Conservation (phyloP, 2,888 invertebrate genomes). For the Catonia carolina region DNA sequence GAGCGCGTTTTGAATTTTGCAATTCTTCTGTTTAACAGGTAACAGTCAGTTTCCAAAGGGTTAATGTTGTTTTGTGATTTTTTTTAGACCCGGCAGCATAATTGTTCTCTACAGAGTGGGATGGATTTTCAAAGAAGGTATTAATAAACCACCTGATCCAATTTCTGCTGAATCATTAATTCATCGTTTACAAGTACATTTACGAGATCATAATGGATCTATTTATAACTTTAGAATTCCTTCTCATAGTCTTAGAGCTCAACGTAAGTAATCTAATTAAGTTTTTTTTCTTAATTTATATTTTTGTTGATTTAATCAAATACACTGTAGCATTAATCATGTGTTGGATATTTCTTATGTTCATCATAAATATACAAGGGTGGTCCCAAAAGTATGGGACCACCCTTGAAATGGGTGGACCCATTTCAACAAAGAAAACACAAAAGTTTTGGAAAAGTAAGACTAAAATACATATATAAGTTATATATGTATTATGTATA, state of each 20-base stretch:
- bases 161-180: conserved; percentile 47
- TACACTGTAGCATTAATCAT: not conserved
- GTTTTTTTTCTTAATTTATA: not conserved
- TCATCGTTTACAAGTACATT: conserved; percentile 47
- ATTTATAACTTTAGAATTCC: conserved; percentile 45
- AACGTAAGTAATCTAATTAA: conserved; percentile 35
- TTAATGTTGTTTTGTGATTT: no score
- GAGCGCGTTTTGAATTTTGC: no score
- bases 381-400: not conserved
- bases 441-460: no score
- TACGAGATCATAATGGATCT: conserved; percentile 49
- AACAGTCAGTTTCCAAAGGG: no score
- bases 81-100: conserved; percentile 56
- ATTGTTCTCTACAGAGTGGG: conserved; percentile 58
- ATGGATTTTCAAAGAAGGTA: conserved; percentile 53
- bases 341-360: not conserved
- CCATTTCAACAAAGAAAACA: no score
- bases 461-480: no score
- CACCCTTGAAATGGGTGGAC: not conserved
- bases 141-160: conserved; percentile 46
- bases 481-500: no score
- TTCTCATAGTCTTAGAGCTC: conserved; percentile 48
- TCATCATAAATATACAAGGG: not conserved
- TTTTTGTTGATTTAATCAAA: not conserved
- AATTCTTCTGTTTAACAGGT: no score